Conservation (phyloP, 2,113 vertebrate species). For the Coryphaenoides rupestris region DNA sequence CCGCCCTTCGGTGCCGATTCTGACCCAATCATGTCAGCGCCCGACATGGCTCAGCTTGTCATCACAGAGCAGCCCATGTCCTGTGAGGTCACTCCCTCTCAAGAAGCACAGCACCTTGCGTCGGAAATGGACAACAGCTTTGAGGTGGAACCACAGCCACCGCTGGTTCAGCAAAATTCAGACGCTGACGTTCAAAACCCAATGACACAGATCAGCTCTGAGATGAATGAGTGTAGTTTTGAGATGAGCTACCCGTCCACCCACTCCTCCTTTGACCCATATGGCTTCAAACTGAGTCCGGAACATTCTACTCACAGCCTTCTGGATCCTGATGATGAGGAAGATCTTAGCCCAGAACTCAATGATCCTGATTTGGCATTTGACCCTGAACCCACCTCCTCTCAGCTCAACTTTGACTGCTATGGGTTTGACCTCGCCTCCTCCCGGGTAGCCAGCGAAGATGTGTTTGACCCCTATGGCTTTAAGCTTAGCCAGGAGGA, state of each 20-base stretch:
- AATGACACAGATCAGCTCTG: constrained; percentile 19
- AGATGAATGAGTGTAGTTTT: constrained; percentile 36
- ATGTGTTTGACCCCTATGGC: constrained; percentile 58
- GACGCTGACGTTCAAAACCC: constrained; percentile 19
- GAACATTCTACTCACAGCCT: constrained; percentile 61
- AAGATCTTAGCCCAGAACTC: constrained; percentile 46
- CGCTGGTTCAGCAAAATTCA: constrained; percentile 21
- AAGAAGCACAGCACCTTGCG: background rate
- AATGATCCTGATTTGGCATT: constrained; percentile 34
- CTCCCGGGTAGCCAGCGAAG: constrained; percentile 31
- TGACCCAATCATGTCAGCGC: background rate
- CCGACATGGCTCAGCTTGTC: constrained; percentile 7
- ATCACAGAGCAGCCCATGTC: background rate
- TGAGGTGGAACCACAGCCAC: constrained; percentile 5
- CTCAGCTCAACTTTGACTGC: constrained; percentile 35
- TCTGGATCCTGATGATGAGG: constrained; percentile 62
- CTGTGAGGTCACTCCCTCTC: background rate
- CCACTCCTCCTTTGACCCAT: constrained; percentile 65
- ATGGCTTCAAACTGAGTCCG: constrained; percentile 72
- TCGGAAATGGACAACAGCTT: constrained; percentile 3
- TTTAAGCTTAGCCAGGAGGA: constrained; percentile 62
- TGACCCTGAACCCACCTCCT: constrained; percentile 31
- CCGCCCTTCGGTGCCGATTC: background rate
- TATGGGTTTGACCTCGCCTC: constrained; percentile 46
- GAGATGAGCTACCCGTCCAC: constrained; percentile 46